phyloP scores from a whole-genome alignment of 1,140 invertebrate genomes.

The Brachionus calyciflorus region DNA sequence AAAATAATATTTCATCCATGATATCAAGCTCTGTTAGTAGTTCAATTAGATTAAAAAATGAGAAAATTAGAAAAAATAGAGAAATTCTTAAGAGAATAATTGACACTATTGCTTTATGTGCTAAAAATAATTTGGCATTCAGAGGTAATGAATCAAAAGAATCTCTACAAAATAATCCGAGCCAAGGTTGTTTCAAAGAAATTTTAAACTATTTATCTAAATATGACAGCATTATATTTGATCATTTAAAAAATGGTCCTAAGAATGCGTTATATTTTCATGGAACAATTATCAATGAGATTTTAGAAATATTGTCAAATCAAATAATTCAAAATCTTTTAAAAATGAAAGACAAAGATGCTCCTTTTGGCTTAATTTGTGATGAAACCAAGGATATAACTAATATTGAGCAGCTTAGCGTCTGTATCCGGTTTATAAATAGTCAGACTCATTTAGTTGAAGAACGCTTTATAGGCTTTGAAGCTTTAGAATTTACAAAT shows the following conservation, averaged over 20 bases:
- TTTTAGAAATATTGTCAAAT: neutral
- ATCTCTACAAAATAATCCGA: neutral
- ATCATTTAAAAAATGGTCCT: neutral
- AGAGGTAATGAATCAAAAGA: neutral
- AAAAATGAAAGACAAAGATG: conserved; percentile 6
- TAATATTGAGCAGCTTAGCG: neutral
- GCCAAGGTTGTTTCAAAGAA: neutral
- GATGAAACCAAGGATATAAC: neutral
- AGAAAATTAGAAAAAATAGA: neutral
- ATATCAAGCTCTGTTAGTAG: neutral
- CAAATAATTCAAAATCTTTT: neutral
- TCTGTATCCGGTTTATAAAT: conserved; percentile 10
- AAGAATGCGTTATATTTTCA: conserved; percentile 8
- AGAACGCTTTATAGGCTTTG: neutral
- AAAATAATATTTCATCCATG: neutral
- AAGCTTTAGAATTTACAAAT: conserved; percentile 1
- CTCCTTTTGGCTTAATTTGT: neutral
- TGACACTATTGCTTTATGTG: neutral
- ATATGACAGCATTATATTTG: neutral
- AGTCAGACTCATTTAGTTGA: no score
- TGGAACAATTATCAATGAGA: conserved; percentile 4
- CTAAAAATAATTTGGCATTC: conserved; percentile 2
- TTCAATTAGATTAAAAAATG: neutral
- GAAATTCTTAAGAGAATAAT: conserved; percentile 5
- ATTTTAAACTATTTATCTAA: neutral